Evolutionary conservation across 2,113 vertebrate species (phyloP).

Genomic region (Perca flavescens): DNA sequence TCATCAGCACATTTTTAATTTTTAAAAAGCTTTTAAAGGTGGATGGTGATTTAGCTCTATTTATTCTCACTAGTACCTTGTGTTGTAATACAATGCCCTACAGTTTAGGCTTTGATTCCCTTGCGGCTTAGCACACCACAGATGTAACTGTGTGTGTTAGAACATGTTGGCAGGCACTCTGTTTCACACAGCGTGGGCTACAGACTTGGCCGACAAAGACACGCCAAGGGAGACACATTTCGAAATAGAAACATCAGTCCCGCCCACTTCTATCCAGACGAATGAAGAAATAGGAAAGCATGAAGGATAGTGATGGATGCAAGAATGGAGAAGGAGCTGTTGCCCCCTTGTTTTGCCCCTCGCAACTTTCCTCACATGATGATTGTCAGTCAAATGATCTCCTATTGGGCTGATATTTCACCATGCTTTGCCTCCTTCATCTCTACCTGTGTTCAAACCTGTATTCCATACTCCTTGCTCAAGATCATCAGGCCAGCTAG

Average conservation of each 20-base stretch:
- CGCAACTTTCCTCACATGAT: not conserved
- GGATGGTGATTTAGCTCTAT: slow-evolving; percentile 45
- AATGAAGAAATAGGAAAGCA: slow-evolving; percentile 42
- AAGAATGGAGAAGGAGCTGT: slow-evolving; percentile 9
- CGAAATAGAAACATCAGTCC: slow-evolving; percentile 71
- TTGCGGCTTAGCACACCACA: slow-evolving; percentile 54
- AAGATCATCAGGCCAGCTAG: slow-evolving; percentile 25
- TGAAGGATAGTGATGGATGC: slow-evolving; percentile 28
- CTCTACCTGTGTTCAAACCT: not conserved
- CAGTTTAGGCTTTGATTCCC: slow-evolving; percentile 65
- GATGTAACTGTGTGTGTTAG: slow-evolving; percentile 63
- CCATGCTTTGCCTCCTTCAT: not conserved
- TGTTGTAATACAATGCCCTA: slow-evolving; percentile 69
- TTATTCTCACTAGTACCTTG: slow-evolving; percentile 62
- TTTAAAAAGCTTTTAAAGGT: slow-evolving; percentile 50
- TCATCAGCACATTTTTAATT: slow-evolving; percentile 27
- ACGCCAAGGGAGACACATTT: slow-evolving; percentile 59
- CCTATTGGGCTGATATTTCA: not conserved
- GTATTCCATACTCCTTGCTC: not conserved
- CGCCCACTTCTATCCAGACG: slow-evolving; percentile 56
- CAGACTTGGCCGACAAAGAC: slow-evolving; percentile 73
- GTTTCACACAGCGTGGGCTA: slow-evolving; percentile 69
- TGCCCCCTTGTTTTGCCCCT: slow-evolving; percentile 9
- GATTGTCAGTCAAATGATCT: slow-evolving; percentile 28
- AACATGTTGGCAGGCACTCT: slow-evolving; percentile 67